phyloP scores from a whole-genome alignment of 1,140 invertebrate genomes.

The Oryctes rhinoceros region DNA sequence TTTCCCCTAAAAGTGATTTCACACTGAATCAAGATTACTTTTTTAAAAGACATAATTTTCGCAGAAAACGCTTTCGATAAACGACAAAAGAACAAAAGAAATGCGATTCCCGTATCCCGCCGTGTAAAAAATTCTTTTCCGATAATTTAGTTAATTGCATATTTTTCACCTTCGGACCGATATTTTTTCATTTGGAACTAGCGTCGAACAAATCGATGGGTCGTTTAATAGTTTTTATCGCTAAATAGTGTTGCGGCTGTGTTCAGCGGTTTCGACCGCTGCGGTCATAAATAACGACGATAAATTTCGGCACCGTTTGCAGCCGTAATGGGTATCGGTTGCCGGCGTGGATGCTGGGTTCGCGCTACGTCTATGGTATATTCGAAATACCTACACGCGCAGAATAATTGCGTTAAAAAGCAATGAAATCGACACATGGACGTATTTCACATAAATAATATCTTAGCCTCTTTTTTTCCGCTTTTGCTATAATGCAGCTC shows the following conservation, averaged over 20 bases:
- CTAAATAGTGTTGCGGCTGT: constrained; percentile 30
- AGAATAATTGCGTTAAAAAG: constrained; percentile 32
- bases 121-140: neutral
- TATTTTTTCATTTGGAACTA: constrained; percentile 17
- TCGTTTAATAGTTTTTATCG: constrained; percentile 31
- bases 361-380: neutral
- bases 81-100: too few relatives aligned
- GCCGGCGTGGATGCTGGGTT: neutral
- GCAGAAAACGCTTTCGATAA: too few relatives aligned
- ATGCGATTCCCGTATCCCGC: too few relatives aligned
- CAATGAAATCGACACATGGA: neutral
- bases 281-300: constrained; percentile 26
- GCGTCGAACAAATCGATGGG: constrained; percentile 24
- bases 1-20: too few relatives aligned
- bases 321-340: constrained; percentile 28
- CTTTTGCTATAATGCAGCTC: neutral
- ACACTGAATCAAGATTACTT: too few relatives aligned
- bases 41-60: too few relatives aligned
- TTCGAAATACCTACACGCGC: neutral
- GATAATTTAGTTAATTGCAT: constrained; percentile 25
- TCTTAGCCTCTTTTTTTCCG: neutral
- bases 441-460: constrained; percentile 3
- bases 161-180: constrained; percentile 25
- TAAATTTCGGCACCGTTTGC: constrained; percentile 32
- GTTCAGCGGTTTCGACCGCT: constrained; percentile 24